A percentile compares a stretch with the other conserved stretches of the same genome.
Evolutionary conservation across 1,140 invertebrate species (phyloP).

Genomic region (Acromyrmex charruanus): DNA sequence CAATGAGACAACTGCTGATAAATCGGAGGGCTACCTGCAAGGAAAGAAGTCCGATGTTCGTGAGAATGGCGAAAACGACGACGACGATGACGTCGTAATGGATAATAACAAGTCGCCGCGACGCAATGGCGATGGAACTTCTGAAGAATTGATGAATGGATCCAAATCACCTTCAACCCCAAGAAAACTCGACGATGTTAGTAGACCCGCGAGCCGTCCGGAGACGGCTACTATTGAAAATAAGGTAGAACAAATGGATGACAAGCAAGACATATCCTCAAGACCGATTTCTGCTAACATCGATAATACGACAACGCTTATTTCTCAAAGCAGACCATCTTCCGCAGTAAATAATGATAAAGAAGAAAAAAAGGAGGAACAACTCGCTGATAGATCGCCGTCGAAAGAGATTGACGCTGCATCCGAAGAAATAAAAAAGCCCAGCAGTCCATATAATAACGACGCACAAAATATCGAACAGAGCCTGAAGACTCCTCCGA

Average conservation of each 20-base stretch:
- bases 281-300: conserved; percentile 19
- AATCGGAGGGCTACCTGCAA: conserved; percentile 48
- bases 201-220: conserved; percentile 22
- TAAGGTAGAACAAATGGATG: conserved; percentile 21
- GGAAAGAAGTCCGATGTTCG: conserved; percentile 53
- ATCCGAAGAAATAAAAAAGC: background rate
- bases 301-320: background rate
- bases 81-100: conserved; percentile 79
- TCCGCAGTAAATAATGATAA: background rate
- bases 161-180: conserved; percentile 27
- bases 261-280: conserved; percentile 20
- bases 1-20: conserved; percentile 67
- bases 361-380: conserved; percentile 21
- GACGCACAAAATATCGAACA: background rate
- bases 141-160: conserved; percentile 4
- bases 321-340: conserved; percentile 45
- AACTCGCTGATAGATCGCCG: background rate
- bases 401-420: conserved; percentile 4
- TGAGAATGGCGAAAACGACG: conserved; percentile 69
- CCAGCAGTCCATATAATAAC: background rate
- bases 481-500: conserved; percentile 15
- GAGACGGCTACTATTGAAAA: conserved; percentile 38
- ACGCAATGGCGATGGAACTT: background rate
- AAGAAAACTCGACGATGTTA: background rate
- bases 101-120: conserved; percentile 69